Conservation (phyloP, 2,113 vertebrate species). For the Tauraco erythrolophus region DNA sequence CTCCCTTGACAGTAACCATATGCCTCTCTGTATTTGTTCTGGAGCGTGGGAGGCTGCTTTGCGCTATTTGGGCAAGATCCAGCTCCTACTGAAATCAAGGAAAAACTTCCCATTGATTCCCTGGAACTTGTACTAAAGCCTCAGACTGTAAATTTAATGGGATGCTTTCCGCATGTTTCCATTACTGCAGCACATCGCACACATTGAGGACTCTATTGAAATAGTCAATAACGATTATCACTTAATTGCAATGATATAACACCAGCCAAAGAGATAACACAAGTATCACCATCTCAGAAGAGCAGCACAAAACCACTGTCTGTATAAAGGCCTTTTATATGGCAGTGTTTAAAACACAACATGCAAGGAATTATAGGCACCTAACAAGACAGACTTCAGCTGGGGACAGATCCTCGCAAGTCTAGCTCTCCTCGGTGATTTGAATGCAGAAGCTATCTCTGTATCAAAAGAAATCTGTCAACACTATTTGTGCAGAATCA, state of each 20-base stretch:
- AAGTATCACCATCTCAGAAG: not conserved
- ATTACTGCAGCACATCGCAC: not conserved
- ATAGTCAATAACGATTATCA: not conserved
- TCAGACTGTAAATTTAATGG: not conserved
- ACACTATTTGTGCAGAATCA: conserved; percentile 18
- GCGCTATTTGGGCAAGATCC: conserved; percentile 19
- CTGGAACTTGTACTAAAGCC: not conserved
- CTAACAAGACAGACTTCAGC: not conserved
- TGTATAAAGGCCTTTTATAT: not conserved
- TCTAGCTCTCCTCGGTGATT: not conserved
- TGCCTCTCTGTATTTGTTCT: conserved; percentile 26
- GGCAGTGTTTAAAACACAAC: not conserved
- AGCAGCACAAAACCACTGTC: not conserved
- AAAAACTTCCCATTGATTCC: conserved; percentile 17
- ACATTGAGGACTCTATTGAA: not conserved
- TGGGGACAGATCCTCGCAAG: not conserved
- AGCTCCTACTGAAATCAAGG: conserved; percentile 34
- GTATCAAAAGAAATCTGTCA: conserved; percentile 46
- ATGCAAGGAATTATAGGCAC: not conserved
- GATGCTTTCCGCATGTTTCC: not conserved
- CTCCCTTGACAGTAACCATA: conserved; percentile 57
- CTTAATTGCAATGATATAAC: not conserved
- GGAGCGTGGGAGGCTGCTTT: not conserved
- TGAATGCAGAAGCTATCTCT: not conserved
- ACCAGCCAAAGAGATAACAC: not conserved